Evolutionary conservation across 2,888 invertebrate genomes (phyloP), one percentile per base, ranked within the genome.

Genomic region (Actias luna): DNA sequence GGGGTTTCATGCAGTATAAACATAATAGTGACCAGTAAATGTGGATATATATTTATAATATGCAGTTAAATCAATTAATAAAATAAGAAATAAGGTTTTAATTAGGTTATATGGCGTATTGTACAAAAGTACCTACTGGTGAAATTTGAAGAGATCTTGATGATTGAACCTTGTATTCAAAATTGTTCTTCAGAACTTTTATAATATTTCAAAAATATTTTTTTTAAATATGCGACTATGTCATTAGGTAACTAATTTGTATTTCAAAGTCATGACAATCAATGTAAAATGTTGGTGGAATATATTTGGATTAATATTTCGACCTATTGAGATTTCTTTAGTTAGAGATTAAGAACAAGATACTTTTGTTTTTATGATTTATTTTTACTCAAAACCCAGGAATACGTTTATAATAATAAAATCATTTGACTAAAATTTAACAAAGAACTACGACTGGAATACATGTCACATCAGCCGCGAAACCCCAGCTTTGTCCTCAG

Each of bases 401-500:
- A n/a, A 50, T 25, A 4, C 12, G 5, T 22, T 50, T 4, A 2
- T 50, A 25, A 25, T 22, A 50, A 50, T 22, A 75, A 77, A 80
- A 81, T 78, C 78, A 81, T 83, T 84, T 82, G 77, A 78, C 76
- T 72, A 71, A 71, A 75, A 78, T 78, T 79, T 77, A 82, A 88
- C 87, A 88, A 87, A 86, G 84, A 80, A 76, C 78, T 78, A 77
- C 79, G 79, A 76, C 75, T 76, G 87, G 87, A 88, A 89, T 88
- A 84, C 85, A 77, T 83, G 88, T 83, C 85, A 89, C 85, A 83
- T 88, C 88, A 89, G 84, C 88, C 89, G 87, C 85, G 85, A 88
- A 89, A 87, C 89, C 90, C 83, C 78, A 74, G 84, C 89, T 89
- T 91, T 91, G 89, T 91, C 80, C 82, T 73, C 78, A 85, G 91